These are phyloP conservation scores for Percopsis transmontana DNA, from an alignment of 2,113 vertebrate genomes.

Conservation along the genomic window DNA sequence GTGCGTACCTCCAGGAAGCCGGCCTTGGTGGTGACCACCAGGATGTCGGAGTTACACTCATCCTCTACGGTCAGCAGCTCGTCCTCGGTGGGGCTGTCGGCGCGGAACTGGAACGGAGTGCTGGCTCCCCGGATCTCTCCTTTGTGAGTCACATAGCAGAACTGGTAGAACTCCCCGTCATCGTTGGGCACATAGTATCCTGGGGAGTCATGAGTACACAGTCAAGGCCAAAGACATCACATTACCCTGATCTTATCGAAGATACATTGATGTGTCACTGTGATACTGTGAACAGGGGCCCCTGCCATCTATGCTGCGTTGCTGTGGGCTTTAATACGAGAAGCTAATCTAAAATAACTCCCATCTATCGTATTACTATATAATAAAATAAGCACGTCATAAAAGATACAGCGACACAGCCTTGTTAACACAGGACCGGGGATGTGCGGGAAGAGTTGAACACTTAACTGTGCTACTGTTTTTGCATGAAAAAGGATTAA, in stretches of 20 bases:
- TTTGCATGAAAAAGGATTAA: conserved; percentile 51
- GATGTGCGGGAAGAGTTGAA: conserved; percentile 32
- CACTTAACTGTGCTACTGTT: conserved; percentile 39
- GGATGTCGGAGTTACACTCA: conserved; percentile 95
- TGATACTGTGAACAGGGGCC: not conserved
- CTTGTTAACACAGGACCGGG: conserved; percentile 28
- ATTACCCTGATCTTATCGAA: not conserved
- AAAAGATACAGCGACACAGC: conserved; percentile 32
- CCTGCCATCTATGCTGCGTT: not conserved
- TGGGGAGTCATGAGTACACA: conserved; percentile 46
- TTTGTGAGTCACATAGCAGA: conserved; percentile 97
- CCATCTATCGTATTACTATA: not conserved
- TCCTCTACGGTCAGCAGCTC: conserved; percentile 97
- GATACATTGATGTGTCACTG: not conserved
- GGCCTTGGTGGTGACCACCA: conserved; percentile 97
- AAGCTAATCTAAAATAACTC: not conserved
- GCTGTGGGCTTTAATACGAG: conserved; percentile 8
- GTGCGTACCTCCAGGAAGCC: conserved; percentile 92
- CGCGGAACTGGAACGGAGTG: conserved; percentile 96
- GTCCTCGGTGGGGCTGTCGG: conserved; percentile 87
- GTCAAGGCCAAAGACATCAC: too few species aligned
- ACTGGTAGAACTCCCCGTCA: conserved; percentile 98
- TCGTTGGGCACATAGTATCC: conserved; percentile 98
- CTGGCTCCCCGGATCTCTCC: conserved; percentile 98
- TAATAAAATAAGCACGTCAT: conserved; percentile 13